A percentile compares a stretch with the other conserved stretches of the same genome.
Evolutionary conservation across 2,797 vertebrate genomes (phyloP).

Genomic region (Hyperoplus lanceolatus): DNA sequence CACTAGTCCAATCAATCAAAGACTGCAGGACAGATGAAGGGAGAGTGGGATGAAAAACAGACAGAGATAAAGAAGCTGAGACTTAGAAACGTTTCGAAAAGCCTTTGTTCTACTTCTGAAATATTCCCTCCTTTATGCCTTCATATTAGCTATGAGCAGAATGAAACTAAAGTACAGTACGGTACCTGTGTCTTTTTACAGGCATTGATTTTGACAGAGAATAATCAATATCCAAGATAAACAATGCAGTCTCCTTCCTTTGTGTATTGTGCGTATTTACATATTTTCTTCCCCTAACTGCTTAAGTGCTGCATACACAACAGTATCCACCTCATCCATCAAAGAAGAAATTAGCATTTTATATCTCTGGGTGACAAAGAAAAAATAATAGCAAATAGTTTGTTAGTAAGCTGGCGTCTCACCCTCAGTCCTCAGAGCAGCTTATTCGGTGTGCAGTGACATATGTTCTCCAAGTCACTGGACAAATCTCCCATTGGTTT

Average conservation of each 20-base stretch:
- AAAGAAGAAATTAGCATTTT: background rate
- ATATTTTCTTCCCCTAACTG: background rate
- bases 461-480: background rate
- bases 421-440: background rate
- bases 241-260: background rate
- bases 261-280: background rate
- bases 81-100: background rate
- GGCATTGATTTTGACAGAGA: background rate
- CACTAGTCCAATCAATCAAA: slow-evolving; percentile 60
- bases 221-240: background rate
- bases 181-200: background rate
- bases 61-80: background rate
- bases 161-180: background rate
- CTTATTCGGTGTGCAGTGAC: background rate
- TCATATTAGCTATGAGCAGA: background rate
- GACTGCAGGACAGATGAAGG: slow-evolving; percentile 27
- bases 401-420: background rate
- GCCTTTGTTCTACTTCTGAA: background rate
- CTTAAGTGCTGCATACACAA: background rate
- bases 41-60: slow-evolving; percentile 5
- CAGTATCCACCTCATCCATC: background rate
- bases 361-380: background rate
- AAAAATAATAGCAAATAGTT: background rate
- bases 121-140: background rate
- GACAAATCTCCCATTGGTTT: too few relatives aligned